Evolutionary conservation across 2,888 invertebrate genomes (phyloP), one percentile per base, ranked within the genome.

Genomic region (Epinotia bilunana): DNA sequence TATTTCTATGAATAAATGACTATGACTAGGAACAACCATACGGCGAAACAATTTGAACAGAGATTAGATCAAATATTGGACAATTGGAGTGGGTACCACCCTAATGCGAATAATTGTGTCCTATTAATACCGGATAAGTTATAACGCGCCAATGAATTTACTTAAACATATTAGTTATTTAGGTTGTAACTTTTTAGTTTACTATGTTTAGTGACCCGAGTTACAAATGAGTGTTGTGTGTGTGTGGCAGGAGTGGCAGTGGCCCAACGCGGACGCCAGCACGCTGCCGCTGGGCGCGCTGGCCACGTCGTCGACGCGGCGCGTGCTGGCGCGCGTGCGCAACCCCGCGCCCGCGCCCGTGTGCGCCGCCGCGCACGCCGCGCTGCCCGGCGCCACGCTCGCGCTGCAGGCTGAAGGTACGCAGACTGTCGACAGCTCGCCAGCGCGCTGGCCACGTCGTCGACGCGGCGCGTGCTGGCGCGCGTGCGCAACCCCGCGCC

Each of bases 211-310:
- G 23, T 28, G 23, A 28, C 2, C 23, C 3, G 23, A 28, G 23
- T 28, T 28, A 28, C 23, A 2, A 28, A 28, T 28, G 2, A 28
- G 3, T 28, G 23, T 28, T 28, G 23, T 28, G 39, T 49, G n/a
- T 6, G 12, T 2, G 65, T 49, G 13, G 16, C 80, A 90, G 90
- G 90, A 90, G 80, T 93, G 89, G 91, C 88, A 90, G 76, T 91
- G 91, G 92, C 84, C 86, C 46, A 78, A 80, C 79, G 83, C 83
- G 0, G 55, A 74, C 69, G 84, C 83, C 80, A 86, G 86, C 76
- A 65, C 78, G 80, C 82, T 96, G 85, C 95, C 95, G 84, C 94
- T 97, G 84, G 97, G 97, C 78, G 93, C 95, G 74, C 93, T 97
- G 77, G 95, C 96, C 80, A 94, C 95, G 83, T 95, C 95, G 68